Evolutionary conservation across 2,888 invertebrate species (phyloP).

Genomic region (Acleris emargana): DNA sequence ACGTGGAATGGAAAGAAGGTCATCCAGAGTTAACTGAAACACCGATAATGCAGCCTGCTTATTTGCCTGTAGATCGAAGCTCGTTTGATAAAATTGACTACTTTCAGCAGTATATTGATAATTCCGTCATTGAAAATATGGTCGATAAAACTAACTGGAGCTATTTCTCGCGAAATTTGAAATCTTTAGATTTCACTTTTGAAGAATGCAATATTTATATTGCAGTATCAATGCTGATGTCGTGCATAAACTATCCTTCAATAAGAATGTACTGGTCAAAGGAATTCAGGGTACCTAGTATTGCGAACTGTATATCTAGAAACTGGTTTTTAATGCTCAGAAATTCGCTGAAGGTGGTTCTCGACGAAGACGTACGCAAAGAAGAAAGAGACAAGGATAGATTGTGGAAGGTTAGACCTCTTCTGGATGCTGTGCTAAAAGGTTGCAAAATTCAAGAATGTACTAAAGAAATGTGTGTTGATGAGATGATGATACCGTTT

Average conservation of each 20-base stretch:
- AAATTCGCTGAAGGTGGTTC: conserved; percentile 37
- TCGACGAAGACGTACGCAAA: conserved; percentile 30
- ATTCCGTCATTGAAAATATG: conserved; percentile 7
- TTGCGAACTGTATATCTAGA: no score
- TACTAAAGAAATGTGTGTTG: conserved; percentile 23
- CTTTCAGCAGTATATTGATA: conserved; percentile 20
- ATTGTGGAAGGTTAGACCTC: conserved; percentile 38
- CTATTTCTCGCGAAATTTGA: no score
- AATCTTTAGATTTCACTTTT: no score
- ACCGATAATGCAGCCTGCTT: no score
- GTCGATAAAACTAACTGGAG: no score
- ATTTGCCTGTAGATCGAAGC: no score
- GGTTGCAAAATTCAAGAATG: conserved; percentile 28
- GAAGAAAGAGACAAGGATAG: conserved; percentile 33
- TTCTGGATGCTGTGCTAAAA: conserved; percentile 26
- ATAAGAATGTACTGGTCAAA: conserved; percentile 23
- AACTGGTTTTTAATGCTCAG: background rate
- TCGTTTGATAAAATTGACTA: conserved; percentile 1
- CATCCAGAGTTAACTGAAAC: no score
- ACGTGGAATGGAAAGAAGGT: no score
- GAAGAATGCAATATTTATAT: conserved; percentile 8
- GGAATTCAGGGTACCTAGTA: no score
- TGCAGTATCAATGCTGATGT: conserved; percentile 25
- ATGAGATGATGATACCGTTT: conserved; percentile 40
- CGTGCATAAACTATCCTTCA: conserved; percentile 9